These are phyloP conservation scores for Enteromius thamalakanensis DNA, from an alignment of 2,797 vertebrate genomes.

Conservation along the genomic window DNA sequence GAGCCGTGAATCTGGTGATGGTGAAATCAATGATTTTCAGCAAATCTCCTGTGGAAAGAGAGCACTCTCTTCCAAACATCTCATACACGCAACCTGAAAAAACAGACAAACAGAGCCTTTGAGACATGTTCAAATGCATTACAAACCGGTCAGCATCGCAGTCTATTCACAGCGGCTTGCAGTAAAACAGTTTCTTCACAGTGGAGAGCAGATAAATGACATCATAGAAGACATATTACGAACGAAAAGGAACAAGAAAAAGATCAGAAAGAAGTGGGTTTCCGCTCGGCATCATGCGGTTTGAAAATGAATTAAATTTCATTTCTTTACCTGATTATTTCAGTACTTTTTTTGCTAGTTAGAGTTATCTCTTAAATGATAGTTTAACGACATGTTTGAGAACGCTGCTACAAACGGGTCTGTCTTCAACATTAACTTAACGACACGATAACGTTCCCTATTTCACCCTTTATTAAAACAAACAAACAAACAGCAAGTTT, in stretches of 20 bases:
- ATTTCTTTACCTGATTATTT: background rate
- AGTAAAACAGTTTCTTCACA: background rate
- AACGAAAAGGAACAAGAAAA: background rate
- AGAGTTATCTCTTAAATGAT: background rate
- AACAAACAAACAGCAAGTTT: too few relatives aligned
- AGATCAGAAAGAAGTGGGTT: conserved; percentile 10
- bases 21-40: conserved; percentile 83
- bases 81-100: conserved; percentile 79
- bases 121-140: background rate
- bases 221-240: background rate
- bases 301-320: background rate
- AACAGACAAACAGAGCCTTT: conserved; percentile 26
- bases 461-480: background rate
- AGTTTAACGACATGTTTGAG: background rate
- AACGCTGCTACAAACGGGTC: background rate
- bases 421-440: background rate
- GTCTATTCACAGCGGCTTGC: background rate
- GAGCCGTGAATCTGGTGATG: conserved; percentile 70
- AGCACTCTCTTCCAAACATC: conserved; percentile 81
- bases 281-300: background rate
- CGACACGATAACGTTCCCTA: background rate
- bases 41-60: conserved; percentile 83
- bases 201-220: background rate
- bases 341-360: background rate
- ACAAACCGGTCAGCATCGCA: background rate